Evolutionary conservation across 1,140 invertebrate genomes (phyloP), one percentile per base, ranked within the genome.

Genomic region (Ganaspis sp.): DNA sequence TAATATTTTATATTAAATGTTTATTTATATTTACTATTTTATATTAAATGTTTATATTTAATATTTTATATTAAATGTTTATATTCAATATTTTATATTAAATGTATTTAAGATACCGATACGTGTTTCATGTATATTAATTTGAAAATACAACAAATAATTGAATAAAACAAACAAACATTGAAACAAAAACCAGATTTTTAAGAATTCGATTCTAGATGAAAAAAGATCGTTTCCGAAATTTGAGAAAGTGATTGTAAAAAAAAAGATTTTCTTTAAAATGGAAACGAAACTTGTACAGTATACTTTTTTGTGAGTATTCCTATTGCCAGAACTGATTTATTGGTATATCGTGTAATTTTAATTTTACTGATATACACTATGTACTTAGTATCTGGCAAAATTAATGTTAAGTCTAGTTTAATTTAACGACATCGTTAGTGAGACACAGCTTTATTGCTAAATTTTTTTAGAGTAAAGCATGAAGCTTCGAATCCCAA

Each of bases 401-500:
- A 64, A 29, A 64, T 64, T 64, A 64, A 64, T 29, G 15, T 0
- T 64, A 64, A 64, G 58, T 26, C 23, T 64, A 64, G 58, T 64
- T 64, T 64, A 29, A 64, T n/a, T 12, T 64, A 29, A 75, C 82
- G 81, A 84, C 78, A 78, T 45, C 53, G 45, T 81, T 77, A 84
- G 81, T 84, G 81, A 84, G 83, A 84, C 79, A 82, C 76, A 79
- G 77, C 79, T 71, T 78, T 73, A 37, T 64, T 26, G 23, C 15
- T n/a, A 12, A 26, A 0, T 64, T 5, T 29, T 64, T 26, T 64
- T 64, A 49, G 17, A 49, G 8, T n/a, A 49, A 76, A 74, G 69
- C 15, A 74, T 80, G 40, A 76, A 12, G 64, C 71, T 72, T 72
- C 42, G 11, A 70, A 73, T 73, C 58, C 71, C 79, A 83, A 85